Conservation (phyloP, 2,888 invertebrate genomes). For the Halictus quadricinctus region DNA sequence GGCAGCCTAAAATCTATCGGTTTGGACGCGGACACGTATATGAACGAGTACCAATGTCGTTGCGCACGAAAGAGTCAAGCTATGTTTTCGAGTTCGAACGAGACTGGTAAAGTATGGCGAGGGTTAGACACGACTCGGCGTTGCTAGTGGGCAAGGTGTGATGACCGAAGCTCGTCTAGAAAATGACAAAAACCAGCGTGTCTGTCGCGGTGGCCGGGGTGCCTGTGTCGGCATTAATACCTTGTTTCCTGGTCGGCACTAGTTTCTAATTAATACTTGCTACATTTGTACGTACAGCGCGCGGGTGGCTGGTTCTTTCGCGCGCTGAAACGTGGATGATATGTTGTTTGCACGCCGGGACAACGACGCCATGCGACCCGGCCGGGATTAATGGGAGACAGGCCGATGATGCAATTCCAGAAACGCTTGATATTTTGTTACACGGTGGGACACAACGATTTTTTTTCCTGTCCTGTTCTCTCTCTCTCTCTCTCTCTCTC, state of each 20-base stretch:
- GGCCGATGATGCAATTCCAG: slow-evolving; percentile 55
- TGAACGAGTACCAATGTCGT: neutral
- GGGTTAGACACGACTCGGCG: neutral
- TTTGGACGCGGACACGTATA: neutral
- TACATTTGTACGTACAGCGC: slow-evolving; percentile 51
- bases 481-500: neutral
- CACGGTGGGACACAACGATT: slow-evolving; percentile 35
- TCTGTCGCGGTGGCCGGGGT: slow-evolving; percentile 40
- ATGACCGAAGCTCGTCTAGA: slow-evolving; percentile 30
- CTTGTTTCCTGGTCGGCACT: slow-evolving; percentile 52
- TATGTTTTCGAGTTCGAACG: neutral
- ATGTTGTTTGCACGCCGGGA: slow-evolving; percentile 56
- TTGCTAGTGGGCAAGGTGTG: slow-evolving; percentile 9
- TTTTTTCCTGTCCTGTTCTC: neutral
- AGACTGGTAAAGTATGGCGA: neutral
- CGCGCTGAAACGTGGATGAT: slow-evolving; percentile 53
- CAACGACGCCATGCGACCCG: slow-evolving; percentile 53
- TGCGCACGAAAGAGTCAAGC: neutral
- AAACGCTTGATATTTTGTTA: slow-evolving; percentile 54
- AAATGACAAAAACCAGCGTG: slow-evolving; percentile 39
- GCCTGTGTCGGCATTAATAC: slow-evolving; percentile 47
- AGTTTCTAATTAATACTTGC: slow-evolving; percentile 61
- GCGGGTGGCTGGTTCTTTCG: slow-evolving; percentile 51
- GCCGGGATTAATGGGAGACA: slow-evolving; percentile 55
- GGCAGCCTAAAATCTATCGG: neutral